Base-by-base conservation (phyloP, 2,797 vertebrate species). In the Euthynnus affinis region DNA sequence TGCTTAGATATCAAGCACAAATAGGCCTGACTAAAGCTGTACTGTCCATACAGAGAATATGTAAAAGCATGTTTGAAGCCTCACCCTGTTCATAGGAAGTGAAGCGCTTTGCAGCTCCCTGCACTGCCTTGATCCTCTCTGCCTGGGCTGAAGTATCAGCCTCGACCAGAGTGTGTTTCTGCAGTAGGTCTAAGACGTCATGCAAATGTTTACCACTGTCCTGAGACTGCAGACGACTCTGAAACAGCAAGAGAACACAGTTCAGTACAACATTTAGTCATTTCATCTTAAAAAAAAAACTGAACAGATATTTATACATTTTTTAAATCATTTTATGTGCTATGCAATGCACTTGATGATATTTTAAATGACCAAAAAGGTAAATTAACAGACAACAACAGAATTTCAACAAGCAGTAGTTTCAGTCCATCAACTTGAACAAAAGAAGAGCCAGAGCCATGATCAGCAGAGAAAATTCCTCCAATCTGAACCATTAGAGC, bases 131-230 rank as follows among this genome's bases (percentile, higher is more conserved):
- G 66, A 99, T 97, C 68, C 97, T 85, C 89, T 99, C 98, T 0
- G 98, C 96, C 92, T 99, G 98, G 14, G 96, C 97, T 0, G 97
- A 95, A 20, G 98, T 97, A 85, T 99, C 98, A 0, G 98, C 97
- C 80, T 99, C 98, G 67, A 99, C 97, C 88, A 99, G 94, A 6
- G 90, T 96, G 44, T 99, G 98, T 57, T 96, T 96, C 95, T 99
- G 98, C 51, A 98, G 95, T 10, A 99, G 93, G 73, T 98, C 97
- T 67, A 99, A 96, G 71, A 99, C 98, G 0, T 97, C 97, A 0
- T 96, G 96, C 82, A 99, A 94, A 89, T 99, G 98, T 93, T 97
- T 98, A 57, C 98, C 98, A 42, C 96, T 94, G 85, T 98, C 98
- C 84, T 96, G 97, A 27, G 97, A 97, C 93, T 96, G 97, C 71